These are phyloP conservation scores for Dromaius novaehollandiae DNA, from an alignment of 2,113 vertebrate species.

Conservation along the genomic window DNA sequence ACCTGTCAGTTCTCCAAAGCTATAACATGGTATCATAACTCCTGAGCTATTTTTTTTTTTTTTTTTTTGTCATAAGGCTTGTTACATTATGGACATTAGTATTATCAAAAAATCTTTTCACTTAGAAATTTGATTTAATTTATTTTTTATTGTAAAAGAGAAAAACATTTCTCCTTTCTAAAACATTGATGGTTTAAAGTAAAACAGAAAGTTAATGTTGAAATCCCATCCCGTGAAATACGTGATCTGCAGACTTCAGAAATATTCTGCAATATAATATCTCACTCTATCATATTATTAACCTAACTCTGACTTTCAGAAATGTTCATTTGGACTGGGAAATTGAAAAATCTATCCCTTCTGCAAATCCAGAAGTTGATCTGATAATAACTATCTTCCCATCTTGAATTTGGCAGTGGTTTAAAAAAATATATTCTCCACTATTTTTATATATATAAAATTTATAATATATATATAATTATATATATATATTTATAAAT, in stretches of 20 bases:
- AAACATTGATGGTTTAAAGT: background rate
- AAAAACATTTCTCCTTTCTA: background rate
- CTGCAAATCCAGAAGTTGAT: background rate
- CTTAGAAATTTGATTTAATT: background rate
- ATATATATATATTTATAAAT: no score
- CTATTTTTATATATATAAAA: no score
- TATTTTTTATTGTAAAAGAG: background rate
- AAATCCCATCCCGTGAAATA: background rate
- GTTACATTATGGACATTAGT: background rate
- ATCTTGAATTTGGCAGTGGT: background rate
- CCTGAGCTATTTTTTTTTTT: background rate
- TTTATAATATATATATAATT: no score
- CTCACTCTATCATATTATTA: background rate
- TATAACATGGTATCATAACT: background rate
- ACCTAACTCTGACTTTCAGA: constrained; percentile 6
- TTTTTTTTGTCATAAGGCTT: background rate
- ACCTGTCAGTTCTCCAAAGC: background rate
- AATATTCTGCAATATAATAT: background rate
- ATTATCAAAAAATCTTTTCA: background rate
- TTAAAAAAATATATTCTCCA: background rate
- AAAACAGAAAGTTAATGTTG: background rate
- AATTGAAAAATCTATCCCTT: background rate
- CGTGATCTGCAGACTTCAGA: background rate
- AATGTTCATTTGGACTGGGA: background rate
- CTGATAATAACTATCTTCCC: background rate